These are phyloP conservation scores for Mola mola DNA, from an alignment of 2,113 vertebrate species.

Conservation along the genomic window DNA sequence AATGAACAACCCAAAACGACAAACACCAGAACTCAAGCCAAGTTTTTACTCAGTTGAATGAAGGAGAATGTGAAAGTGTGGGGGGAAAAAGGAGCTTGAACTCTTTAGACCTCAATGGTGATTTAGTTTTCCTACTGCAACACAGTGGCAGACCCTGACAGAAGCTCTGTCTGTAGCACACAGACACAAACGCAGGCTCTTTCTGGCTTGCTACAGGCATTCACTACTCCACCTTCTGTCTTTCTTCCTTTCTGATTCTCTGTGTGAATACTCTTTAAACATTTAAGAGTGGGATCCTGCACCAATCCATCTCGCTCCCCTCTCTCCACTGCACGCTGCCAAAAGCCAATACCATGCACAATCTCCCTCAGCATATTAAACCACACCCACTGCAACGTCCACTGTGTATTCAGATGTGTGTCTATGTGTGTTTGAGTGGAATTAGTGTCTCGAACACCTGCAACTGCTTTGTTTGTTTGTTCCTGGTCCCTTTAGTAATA, in stretches of 20 bases:
- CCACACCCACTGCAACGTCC: slow-evolving; percentile 2
- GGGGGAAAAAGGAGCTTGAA: slow-evolving; percentile 15
- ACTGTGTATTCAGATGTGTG: slow-evolving; percentile 3
- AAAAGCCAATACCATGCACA: slow-evolving; percentile 58
- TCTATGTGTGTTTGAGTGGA: neutral
- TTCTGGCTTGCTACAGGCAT: slow-evolving; percentile 66
- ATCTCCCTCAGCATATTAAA: slow-evolving; percentile 68
- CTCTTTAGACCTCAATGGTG: slow-evolving; percentile 1
- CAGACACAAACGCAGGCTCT: slow-evolving; percentile 17
- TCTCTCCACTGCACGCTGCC: slow-evolving; percentile 40
- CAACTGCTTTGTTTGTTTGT: slow-evolving; percentile 9
- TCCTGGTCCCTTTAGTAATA: slow-evolving; percentile 8
- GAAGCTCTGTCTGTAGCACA: neutral
- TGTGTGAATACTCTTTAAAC: slow-evolving; percentile 75
- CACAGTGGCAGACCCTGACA: no score
- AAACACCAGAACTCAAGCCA: neutral
- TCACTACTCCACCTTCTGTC: slow-evolving; percentile 46
- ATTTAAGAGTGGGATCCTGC: slow-evolving; percentile 79
- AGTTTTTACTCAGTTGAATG: neutral
- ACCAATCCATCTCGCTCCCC: slow-evolving; percentile 67
- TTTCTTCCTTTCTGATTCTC: slow-evolving; percentile 21
- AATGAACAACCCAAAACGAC: no score
- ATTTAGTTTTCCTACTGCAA: slow-evolving; percentile 36
- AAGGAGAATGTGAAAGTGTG: slow-evolving; percentile 2
- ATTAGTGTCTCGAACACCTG: neutral